Percentiles rank a stretch among this genome's conserved stretches.
phyloP scores from a whole-genome alignment of 1,140 invertebrate species.

The Coptotermes formosanus region DNA sequence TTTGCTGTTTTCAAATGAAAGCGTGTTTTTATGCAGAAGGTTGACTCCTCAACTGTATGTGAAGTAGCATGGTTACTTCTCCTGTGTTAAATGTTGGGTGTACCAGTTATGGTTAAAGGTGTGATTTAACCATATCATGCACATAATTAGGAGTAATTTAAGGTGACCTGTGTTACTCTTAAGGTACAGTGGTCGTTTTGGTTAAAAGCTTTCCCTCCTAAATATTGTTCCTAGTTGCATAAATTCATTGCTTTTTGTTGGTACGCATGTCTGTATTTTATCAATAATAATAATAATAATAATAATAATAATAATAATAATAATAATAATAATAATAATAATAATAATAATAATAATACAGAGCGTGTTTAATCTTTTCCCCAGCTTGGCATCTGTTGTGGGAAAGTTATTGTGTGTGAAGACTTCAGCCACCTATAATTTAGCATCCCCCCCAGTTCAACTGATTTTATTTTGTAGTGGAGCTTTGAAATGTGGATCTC shows the following conservation, averaged over 20 bases:
- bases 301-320: neutral
- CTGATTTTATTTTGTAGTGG: no score
- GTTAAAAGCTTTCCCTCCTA: neutral
- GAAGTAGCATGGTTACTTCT: neutral
- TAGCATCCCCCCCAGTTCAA: no score
- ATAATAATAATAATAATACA: neutral
- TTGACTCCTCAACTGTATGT: no score
- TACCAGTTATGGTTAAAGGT: neutral
- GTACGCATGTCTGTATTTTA: neutral
- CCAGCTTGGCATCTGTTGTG: no score
- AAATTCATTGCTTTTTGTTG: neutral
- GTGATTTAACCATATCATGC: neutral
- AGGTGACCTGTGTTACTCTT: neutral
- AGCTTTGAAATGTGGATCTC: no score
- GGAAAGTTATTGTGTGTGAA: no score
- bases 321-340: neutral
- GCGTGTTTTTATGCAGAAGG: no score
- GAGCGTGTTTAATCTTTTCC: no score
- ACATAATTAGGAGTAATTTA: slow-evolving; percentile 2
- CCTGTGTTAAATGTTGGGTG: neutral
- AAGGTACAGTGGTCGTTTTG: neutral
- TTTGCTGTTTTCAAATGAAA: no score
- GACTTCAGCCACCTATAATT: no score
- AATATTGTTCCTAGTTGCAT: neutral
- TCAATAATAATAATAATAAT: neutral